Evolutionary conservation across 2,113 vertebrate genomes (phyloP).

Genomic region (Myotis brandtii): DNA sequence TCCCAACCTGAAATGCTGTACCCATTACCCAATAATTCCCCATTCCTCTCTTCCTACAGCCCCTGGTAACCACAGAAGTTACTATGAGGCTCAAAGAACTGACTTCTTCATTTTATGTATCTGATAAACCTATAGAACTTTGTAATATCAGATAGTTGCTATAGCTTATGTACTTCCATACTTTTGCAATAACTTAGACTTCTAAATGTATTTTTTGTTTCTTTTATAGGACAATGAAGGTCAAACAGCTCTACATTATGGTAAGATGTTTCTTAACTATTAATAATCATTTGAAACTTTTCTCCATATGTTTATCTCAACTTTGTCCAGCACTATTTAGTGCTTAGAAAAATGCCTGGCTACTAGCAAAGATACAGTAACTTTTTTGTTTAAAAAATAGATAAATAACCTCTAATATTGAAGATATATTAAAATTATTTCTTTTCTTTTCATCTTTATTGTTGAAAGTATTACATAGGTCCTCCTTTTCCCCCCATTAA

Average conservation of each 20-base stretch:
- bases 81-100: neutral
- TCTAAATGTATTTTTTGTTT: slow-evolving; percentile 81
- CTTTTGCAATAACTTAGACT: neutral
- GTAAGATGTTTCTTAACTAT: slow-evolving; percentile 88
- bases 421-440: slow-evolving; percentile 4
- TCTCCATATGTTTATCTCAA: slow-evolving; percentile 20
- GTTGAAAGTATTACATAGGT: too few relatives aligned
- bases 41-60: neutral
- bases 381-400: neutral
- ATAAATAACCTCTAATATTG: slow-evolving; percentile 30
- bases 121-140: neutral
- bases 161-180: slow-evolving; percentile 13
- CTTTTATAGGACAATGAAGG: slow-evolving; percentile 95
- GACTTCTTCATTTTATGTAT: neutral
- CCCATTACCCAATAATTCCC: neutral
- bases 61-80: neutral
- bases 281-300: slow-evolving; percentile 11
- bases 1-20: neutral
- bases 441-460: too few relatives aligned
- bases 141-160: neutral
- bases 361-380: neutral
- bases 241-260: slow-evolving; percentile 98
- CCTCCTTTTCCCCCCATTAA: too few relatives aligned
- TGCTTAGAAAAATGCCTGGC: neutral
- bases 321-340: neutral